Percentiles rank a stretch among this genome's conserved stretches.
phyloP scores from a whole-genome alignment of 1,140 invertebrate species.

The Drosophila grimshawi region DNA sequence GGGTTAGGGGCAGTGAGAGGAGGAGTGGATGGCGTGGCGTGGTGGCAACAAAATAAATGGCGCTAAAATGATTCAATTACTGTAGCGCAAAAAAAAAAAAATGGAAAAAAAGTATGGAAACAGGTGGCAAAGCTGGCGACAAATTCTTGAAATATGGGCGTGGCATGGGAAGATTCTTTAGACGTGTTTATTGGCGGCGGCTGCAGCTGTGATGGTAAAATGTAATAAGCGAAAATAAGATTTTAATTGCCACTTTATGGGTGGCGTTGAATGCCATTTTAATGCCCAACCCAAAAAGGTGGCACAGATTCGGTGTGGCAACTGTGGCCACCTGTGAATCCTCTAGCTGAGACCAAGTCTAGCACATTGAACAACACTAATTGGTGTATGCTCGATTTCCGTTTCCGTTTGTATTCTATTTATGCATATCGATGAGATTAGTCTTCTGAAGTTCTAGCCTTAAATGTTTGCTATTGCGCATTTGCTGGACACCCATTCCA shows the following conservation, averaged over 20 bases:
- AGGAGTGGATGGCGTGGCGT: slow-evolving; percentile 34
- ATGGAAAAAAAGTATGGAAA: slow-evolving; percentile 47
- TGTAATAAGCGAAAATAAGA: slow-evolving; percentile 81
- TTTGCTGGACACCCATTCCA: slow-evolving; percentile 27
- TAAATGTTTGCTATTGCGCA: slow-evolving; percentile 56
- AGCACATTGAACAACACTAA: slow-evolving; percentile 41
- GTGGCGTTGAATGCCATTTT: slow-evolving; percentile 58
- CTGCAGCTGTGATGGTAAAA: slow-evolving; percentile 62
- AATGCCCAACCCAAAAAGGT: slow-evolving; percentile 45
- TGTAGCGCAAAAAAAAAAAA: slow-evolving; percentile 31
- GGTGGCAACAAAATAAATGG: slow-evolving; percentile 75
- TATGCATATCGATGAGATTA: slow-evolving; percentile 17
- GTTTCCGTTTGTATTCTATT: slow-evolving; percentile 28
- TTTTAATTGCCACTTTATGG: slow-evolving; percentile 80
- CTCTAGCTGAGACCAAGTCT: neutral
- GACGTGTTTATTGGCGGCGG: slow-evolving; percentile 71
- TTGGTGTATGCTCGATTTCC: slow-evolving; percentile 40
- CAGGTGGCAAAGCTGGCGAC: slow-evolving; percentile 70
- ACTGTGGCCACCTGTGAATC: slow-evolving; percentile 1
- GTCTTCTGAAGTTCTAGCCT: neutral
- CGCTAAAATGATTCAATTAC: slow-evolving; percentile 83
- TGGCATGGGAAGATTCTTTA: slow-evolving; percentile 54
- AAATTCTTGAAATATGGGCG: slow-evolving; percentile 57
- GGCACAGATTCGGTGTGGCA: neutral
- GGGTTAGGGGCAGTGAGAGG: slow-evolving; percentile 20